Conservation (phyloP, 2,888 invertebrate genomes). For the Dynastes grantii region DNA sequence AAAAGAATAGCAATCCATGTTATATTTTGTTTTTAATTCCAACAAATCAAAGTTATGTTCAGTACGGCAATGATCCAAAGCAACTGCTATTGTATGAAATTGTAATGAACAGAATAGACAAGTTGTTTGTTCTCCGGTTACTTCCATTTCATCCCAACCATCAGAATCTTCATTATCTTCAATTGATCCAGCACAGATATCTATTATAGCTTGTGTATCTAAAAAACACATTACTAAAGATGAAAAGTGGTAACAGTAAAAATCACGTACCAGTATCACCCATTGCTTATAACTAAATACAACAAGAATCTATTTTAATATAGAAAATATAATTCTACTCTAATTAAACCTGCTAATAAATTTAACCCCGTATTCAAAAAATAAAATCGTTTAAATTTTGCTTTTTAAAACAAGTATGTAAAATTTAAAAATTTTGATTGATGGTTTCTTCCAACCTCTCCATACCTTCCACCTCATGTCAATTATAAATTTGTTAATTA, state of each 20-base stretch:
- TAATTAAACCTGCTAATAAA: conserved; percentile 23
- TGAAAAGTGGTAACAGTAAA: background rate
- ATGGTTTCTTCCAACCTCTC: too few relatives aligned
- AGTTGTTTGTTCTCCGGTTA: conserved; percentile 69
- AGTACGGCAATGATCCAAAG: conserved; percentile 78
- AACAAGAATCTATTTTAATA: background rate
- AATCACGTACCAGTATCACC: conserved; percentile 47
- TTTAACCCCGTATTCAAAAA: conserved; percentile 28
- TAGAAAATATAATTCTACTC: conserved; percentile 4
- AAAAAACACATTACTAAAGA: background rate
- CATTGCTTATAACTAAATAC: conserved; percentile 35
- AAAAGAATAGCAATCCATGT: conserved; percentile 87
- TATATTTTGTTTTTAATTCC: conserved; percentile 78
- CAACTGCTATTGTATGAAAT: conserved; percentile 76
- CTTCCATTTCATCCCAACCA: conserved; percentile 75
- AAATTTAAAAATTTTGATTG: too few relatives aligned
- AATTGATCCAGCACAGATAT: conserved; percentile 50
- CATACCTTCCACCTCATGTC: background rate
- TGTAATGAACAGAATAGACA: conserved; percentile 84
- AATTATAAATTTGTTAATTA: conserved; percentile 1
- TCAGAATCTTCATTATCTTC: conserved; percentile 68
- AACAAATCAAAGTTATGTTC: conserved; percentile 79
- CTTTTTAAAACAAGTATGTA: conserved; percentile 50
- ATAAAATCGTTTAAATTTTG: conserved; percentile 40
- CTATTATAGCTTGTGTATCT: conserved; percentile 29